A percentile compares a stretch with the other conserved stretches of the same genome.
Evolutionary conservation across 2,113 vertebrate genomes (phyloP).

Genomic region (Boleophthalmus pectinirostris): DNA sequence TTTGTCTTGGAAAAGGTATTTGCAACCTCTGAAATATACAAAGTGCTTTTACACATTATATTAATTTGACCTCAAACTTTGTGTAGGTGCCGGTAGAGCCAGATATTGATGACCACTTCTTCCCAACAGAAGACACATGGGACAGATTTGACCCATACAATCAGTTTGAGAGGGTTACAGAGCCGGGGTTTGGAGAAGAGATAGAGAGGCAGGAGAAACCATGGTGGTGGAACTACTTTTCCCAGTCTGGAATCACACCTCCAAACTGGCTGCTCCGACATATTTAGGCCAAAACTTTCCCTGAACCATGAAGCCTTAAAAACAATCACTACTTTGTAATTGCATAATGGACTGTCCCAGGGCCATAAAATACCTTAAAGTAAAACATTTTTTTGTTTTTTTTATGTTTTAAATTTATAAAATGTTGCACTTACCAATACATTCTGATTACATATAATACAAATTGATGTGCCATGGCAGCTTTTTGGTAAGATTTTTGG

Average conservation of each 20-base stretch:
- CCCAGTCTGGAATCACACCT: slow-evolving; percentile 80
- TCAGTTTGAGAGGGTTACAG: slow-evolving; percentile 75
- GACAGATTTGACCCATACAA: slow-evolving; percentile 80
- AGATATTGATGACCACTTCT: slow-evolving; percentile 69
- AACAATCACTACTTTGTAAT: slow-evolving; percentile 2
- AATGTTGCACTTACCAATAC: slow-evolving; percentile 17
- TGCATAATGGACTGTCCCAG: slow-evolving; percentile 17
- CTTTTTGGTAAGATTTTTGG: background rate
- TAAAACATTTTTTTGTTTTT: too few species aligned
- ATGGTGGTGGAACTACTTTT: slow-evolving; percentile 98
- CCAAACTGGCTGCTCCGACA: slow-evolving; percentile 91
- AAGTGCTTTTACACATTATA: background rate
- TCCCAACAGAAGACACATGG: slow-evolving; percentile 65
- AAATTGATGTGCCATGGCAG: slow-evolving; percentile 14
- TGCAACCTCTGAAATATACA: background rate
- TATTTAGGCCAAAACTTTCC: slow-evolving; percentile 52
- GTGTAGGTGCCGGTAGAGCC: slow-evolving; percentile 70
- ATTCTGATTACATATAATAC: slow-evolving; percentile 1
- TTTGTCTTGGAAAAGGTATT: slow-evolving; percentile 82
- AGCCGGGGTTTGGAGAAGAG: slow-evolving; percentile 31
- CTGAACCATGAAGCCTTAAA: background rate
- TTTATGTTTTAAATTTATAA: background rate
- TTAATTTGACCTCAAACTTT: background rate
- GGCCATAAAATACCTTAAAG: background rate
- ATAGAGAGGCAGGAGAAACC: slow-evolving; percentile 83